phyloP scores from a whole-genome alignment of 2,888 invertebrate species.

The Troides oblongomaculatus region DNA sequence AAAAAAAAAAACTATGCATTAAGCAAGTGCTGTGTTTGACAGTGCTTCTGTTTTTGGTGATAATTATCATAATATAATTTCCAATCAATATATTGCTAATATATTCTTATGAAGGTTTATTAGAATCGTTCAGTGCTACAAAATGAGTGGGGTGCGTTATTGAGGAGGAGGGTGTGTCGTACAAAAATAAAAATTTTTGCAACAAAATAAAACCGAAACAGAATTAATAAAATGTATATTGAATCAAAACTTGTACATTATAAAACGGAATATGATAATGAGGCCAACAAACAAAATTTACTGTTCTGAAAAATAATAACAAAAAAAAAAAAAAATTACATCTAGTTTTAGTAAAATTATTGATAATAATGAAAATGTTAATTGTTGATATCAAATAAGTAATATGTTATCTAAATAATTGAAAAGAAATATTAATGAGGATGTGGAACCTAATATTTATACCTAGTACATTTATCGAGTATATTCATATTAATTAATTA shows the following conservation, averaged over 20 bases:
- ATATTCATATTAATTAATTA: no score
- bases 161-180: constrained; percentile 2
- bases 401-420: background rate
- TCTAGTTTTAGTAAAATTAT: background rate
- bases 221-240: constrained; percentile 19
- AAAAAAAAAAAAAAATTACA: constrained; percentile 4
- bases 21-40: no score
- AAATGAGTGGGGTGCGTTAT: background rate
- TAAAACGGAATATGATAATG: background rate
- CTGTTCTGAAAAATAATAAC: background rate
- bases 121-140: background rate
- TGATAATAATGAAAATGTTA: background rate
- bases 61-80: background rate
- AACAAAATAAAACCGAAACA: constrained; percentile 26
- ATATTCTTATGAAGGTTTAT: background rate
- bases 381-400: background rate
- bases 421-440: no score
- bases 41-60: no score
- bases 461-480: no score
- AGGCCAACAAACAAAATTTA: background rate
- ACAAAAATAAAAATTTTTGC: constrained; percentile 17
- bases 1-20: no score
- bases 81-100: no score
- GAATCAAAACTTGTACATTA: constrained; percentile 3
- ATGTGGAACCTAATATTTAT: no score